These are phyloP conservation scores for Petrosia ficiformis DNA, from an alignment of 37 sponge, comb jelly and placozoan genomes.

Conservation along the genomic window DNA sequence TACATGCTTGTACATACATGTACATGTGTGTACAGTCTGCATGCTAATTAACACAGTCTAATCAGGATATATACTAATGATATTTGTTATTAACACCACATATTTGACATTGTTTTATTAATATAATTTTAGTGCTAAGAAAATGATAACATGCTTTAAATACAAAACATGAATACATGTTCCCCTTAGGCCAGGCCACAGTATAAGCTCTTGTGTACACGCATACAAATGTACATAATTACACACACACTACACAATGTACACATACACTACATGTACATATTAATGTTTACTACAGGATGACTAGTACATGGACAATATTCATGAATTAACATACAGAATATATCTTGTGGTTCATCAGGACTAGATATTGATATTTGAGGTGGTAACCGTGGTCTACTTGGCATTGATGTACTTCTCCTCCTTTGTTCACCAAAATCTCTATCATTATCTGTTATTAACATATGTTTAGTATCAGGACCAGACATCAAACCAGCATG, in stretches of 20 bases:
- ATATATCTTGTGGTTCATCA: slow-evolving; percentile 25
- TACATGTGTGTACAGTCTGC: background rate
- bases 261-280: background rate
- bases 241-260: background rate
- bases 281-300: too few relatives aligned
- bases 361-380: slow-evolving; percentile 65
- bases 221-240: background rate
- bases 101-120: too few relatives aligned
- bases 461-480: background rate
- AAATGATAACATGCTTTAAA: too few relatives aligned
- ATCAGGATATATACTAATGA: too few relatives aligned
- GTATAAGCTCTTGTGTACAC: too few relatives aligned
- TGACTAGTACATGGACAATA: too few relatives aligned
- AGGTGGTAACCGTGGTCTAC: slow-evolving; percentile 15
- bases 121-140: too few relatives aligned
- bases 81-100: too few relatives aligned
- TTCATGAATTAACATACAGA: too few relatives aligned
- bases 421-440: background rate
- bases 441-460: background rate
- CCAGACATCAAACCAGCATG: background rate
- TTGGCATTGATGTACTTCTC: slow-evolving; percentile 55
- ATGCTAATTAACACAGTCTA: too few relatives aligned
- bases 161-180: too few relatives aligned
- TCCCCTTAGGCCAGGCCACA: too few relatives aligned
- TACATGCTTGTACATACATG: background rate